Evolutionary conservation across 2,797 vertebrate species (phyloP).

Genomic region (Helicolenus hilgendorfi): DNA sequence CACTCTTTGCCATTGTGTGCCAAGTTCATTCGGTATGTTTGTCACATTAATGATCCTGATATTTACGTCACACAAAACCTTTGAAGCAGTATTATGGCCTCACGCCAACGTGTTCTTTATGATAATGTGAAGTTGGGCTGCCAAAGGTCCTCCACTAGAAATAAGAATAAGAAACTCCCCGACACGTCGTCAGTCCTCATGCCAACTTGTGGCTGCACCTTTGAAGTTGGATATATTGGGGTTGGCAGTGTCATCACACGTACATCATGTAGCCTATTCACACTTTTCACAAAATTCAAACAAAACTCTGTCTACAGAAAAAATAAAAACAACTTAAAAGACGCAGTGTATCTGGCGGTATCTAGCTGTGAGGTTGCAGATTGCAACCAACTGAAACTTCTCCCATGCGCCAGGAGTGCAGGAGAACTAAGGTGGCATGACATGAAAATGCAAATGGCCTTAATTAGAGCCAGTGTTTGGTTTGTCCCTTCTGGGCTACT

Average conservation of each 20-base stretch:
- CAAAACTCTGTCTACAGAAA: background rate
- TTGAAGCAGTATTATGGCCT: background rate
- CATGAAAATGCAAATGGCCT: too few relatives aligned
- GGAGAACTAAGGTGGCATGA: too few relatives aligned
- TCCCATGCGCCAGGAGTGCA: too few relatives aligned
- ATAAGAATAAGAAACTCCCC: background rate
- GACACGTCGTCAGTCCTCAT: background rate
- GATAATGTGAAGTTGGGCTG: background rate
- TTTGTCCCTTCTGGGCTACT: too few relatives aligned
- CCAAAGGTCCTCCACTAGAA: background rate
- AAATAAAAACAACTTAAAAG: too few relatives aligned
- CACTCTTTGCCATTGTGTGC: background rate
- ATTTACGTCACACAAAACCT: background rate
- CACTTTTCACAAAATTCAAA: background rate
- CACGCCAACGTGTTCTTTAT: background rate
- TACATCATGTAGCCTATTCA: background rate
- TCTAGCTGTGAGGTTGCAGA: too few relatives aligned
- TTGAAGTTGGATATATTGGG: background rate
- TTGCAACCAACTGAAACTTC: too few relatives aligned
- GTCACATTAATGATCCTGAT: background rate
- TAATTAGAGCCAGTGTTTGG: too few relatives aligned
- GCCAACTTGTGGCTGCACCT: background rate
- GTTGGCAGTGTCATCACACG: fast-evolving
- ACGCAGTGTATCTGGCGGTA: too few relatives aligned
- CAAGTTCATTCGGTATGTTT: background rate